Conservation (phyloP, 1,140 invertebrate genomes). For the Drosophila pandora region DNA sequence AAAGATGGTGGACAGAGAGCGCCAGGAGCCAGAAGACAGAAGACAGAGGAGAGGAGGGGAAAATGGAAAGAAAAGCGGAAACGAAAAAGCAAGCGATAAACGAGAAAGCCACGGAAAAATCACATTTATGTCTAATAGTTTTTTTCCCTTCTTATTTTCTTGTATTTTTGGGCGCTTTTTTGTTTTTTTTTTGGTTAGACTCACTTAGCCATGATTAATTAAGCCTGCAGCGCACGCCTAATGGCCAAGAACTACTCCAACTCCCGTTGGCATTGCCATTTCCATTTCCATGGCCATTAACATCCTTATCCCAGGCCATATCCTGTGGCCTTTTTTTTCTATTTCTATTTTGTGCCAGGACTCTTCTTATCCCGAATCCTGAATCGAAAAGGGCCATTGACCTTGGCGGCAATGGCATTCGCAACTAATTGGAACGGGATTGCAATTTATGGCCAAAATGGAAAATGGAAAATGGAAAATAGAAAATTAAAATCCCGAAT, state of each 20-base stretch:
- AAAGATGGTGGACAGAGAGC: conserved; percentile 8
- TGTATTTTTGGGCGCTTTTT: not conserved
- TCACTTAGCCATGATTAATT: conserved; percentile 76
- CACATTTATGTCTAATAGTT: conserved; percentile 75
- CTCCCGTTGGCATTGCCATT: not conserved
- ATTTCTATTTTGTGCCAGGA: not conserved
- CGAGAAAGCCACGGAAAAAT: conserved; percentile 43
- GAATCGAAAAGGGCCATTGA: conserved; percentile 34
- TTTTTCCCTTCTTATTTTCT: not conserved
- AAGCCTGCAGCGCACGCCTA: conserved; percentile 71
- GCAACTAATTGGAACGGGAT: conserved; percentile 42
- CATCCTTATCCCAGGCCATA: conserved; percentile 10
- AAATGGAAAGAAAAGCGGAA: conserved; percentile 13
- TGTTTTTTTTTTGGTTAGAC: conserved; percentile 12
- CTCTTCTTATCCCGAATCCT: not conserved
- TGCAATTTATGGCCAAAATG: conserved; percentile 25
- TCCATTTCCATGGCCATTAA: conserved; percentile 31
- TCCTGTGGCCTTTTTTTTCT: not conserved
- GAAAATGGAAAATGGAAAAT: conserved; percentile 24
- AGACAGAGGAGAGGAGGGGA: not conserved
- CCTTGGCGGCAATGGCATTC: conserved; percentile 31
- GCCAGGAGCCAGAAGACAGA: not conserved
- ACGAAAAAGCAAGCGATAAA: conserved; percentile 31
- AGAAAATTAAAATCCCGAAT: conserved; percentile 16
- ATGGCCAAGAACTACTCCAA: conserved; percentile 40